Percentiles rank a stretch among this genome's conserved stretches.
These are phyloP conservation scores for Dendrolimus punctatus DNA, from an alignment of 1,140 invertebrate genomes.

Conservation along the genomic window DNA sequence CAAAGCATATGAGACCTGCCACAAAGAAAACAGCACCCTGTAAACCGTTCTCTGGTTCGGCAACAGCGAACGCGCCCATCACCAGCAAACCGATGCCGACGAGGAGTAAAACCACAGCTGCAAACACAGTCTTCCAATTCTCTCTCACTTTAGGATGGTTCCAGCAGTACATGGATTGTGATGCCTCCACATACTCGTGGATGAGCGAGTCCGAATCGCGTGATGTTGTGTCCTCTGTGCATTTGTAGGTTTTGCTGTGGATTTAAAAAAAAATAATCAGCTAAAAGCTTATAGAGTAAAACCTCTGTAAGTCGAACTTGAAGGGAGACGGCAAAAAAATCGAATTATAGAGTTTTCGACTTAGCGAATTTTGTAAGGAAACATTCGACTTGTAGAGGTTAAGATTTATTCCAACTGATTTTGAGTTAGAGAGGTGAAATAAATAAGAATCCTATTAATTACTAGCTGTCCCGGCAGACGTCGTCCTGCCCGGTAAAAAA, in stretches of 20 bases:
- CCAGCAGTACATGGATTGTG: conserved; percentile 80
- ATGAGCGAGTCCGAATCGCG: conserved; percentile 87
- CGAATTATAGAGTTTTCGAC: too few relatives aligned
- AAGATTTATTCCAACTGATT: too few relatives aligned
- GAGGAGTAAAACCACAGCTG: conserved; percentile 81
- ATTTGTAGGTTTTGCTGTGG: conserved; percentile 77
- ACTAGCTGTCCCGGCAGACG: too few relatives aligned
- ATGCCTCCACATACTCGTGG: conserved; percentile 79
- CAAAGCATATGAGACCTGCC: conserved; percentile 86
- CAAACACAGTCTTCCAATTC: conserved; percentile 89
- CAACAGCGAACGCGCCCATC: conserved; percentile 81
- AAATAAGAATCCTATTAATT: too few relatives aligned
- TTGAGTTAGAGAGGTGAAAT: too few relatives aligned
- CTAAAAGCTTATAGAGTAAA: neutral
- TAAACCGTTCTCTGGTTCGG: conserved; percentile 78
- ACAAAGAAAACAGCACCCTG: conserved; percentile 87
- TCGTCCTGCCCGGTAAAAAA: too few relatives aligned
- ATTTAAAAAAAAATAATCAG: conserved; percentile 11
- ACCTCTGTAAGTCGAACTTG: neutral
- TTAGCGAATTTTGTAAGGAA: too few relatives aligned
- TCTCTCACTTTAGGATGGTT: conserved; percentile 87
- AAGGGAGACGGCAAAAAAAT: too few relatives aligned
- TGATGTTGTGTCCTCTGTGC: conserved; percentile 79
- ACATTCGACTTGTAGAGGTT: too few relatives aligned
- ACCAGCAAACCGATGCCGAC: conserved; percentile 83